These are phyloP conservation scores for Trogon surrucura DNA, from an alignment of 2,113 vertebrate genomes.

Conservation along the genomic window DNA sequence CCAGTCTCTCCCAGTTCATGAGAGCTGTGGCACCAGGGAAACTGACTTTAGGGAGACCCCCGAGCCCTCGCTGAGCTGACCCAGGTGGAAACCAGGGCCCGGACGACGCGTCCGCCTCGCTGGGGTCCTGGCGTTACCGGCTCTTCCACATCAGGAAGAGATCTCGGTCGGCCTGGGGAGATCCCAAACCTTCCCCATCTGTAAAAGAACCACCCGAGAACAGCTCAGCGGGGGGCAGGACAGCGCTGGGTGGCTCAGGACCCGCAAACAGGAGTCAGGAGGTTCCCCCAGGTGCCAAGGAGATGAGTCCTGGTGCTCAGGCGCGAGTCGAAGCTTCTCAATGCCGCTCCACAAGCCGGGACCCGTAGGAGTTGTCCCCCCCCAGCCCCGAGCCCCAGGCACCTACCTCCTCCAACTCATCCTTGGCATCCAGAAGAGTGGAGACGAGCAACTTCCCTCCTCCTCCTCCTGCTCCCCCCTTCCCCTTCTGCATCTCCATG, in stretches of 20 bases:
- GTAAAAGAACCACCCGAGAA: neutral
- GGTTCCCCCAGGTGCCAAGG: accelerated
- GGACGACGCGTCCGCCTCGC: accelerated
- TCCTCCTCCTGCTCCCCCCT: constrained; percentile 78
- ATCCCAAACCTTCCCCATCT: neutral
- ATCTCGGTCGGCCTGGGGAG: neutral
- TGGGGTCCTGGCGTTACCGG: neutral
- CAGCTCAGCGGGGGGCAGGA: neutral
- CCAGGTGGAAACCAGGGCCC: neutral
- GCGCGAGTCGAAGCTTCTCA: accelerated
- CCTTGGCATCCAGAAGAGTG: constrained; percentile 92
- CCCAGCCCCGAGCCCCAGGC: neutral
- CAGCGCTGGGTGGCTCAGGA: neutral
- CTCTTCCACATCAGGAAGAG: neutral
- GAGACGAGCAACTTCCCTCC: constrained; percentile 90
- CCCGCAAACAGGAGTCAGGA: too few species aligned
- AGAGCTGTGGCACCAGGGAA: too few species aligned
- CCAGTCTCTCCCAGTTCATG: neutral
- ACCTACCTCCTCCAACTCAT: constrained; percentile 93
- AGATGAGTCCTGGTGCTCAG: neutral
- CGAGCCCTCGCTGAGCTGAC: accelerated
- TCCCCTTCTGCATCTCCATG: too few species aligned
- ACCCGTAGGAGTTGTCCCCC: neutral
- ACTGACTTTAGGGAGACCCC: neutral
- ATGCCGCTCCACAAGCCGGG: neutral